These are phyloP conservation scores for Zaprionus ornatus DNA, from an alignment of 1,140 invertebrate genomes.

Conservation along the genomic window DNA sequence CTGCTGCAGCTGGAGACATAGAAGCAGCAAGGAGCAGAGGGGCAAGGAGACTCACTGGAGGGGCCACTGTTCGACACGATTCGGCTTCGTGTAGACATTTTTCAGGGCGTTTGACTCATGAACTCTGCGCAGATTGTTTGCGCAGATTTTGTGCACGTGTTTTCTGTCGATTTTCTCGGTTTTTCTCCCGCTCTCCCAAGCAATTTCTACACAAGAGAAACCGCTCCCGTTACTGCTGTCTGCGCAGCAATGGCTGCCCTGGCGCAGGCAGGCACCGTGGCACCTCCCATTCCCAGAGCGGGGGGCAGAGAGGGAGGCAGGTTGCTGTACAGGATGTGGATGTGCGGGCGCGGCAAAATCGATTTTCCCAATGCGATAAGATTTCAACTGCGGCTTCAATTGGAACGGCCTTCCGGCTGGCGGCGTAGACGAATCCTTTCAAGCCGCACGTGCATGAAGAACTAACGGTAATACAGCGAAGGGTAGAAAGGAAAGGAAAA, in stretches of 20 bases:
- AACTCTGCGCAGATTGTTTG: conserved; percentile 39
- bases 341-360: conserved; percentile 50
- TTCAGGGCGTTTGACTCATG: conserved; percentile 47
- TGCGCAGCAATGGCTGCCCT: conserved; percentile 78
- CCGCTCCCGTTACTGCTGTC: not conserved
- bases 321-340: conserved; percentile 39
- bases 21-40: not conserved
- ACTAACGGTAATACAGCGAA: conserved; percentile 27
- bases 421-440: conserved; percentile 52
- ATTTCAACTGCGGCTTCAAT: conserved; percentile 56
- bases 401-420: conserved; percentile 58
- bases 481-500: conserved; percentile 46
- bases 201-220: conserved; percentile 8
- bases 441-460: conserved; percentile 64
- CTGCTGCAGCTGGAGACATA: conserved; percentile 1
- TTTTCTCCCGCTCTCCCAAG: conserved; percentile 9
- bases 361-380: conserved; percentile 77
- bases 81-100: conserved; percentile 54
- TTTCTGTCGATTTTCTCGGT: not conserved
- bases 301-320: conserved; percentile 7
- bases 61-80: conserved; percentile 32
- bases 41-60: not conserved
- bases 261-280: conserved; percentile 38
- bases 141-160: conserved; percentile 53
- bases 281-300: conserved; percentile 47